A percentile compares a stretch with the other conserved stretches of the same genome.
phyloP scores from a whole-genome alignment of 2,888 invertebrate species.

The Eupithecia exiguata region DNA sequence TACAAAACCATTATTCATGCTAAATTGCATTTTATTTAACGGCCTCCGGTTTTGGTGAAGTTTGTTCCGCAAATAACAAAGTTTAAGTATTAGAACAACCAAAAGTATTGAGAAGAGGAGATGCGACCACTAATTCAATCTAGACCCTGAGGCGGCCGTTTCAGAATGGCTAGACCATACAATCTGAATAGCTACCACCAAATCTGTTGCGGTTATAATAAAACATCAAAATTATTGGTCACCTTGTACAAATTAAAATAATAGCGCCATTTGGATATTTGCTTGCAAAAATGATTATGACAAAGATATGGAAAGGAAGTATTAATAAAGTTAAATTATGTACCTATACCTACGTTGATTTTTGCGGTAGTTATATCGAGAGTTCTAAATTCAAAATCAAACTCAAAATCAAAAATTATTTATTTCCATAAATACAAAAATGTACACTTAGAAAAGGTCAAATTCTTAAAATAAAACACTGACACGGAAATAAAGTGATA shows the following conservation, averaged over 20 bases:
- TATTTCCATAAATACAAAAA: too few species aligned
- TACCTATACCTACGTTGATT: too few species aligned
- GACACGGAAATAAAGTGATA: too few species aligned
- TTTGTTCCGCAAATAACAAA: constrained; percentile 16
- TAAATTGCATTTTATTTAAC: constrained; percentile 18
- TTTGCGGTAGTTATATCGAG: too few species aligned
- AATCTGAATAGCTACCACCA: background rate
- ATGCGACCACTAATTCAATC: constrained; percentile 28
- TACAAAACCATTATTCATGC: constrained; percentile 25
- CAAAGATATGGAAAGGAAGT: background rate
- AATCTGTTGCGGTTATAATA: background rate
- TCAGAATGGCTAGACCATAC: background rate
- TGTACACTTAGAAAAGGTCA: too few species aligned
- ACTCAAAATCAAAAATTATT: too few species aligned
- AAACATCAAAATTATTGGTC: background rate
- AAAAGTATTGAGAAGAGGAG: constrained; percentile 17
- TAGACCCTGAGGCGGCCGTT: constrained; percentile 11
- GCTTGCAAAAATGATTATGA: background rate
- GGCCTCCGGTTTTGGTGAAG: constrained; percentile 9
- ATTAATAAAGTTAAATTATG: too few species aligned
- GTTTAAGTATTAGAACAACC: constrained; percentile 10
- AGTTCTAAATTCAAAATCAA: too few species aligned
- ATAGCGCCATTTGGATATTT: background rate
- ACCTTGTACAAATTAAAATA: background rate
- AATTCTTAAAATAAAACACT: too few species aligned